Conservation (phyloP, 2,888 invertebrate genomes). For the Tipula helvola region DNA sequence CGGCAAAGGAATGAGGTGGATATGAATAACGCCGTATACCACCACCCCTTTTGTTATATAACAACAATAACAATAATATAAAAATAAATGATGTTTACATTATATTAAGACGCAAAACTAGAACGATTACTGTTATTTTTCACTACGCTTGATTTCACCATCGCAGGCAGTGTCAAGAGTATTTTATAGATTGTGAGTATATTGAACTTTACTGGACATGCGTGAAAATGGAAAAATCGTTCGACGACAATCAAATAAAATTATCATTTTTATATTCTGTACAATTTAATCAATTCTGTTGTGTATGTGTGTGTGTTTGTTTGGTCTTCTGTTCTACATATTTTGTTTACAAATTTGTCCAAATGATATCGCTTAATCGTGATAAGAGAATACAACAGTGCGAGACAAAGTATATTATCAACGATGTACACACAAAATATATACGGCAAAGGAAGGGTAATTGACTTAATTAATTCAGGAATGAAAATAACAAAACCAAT, state of each 20-base stretch:
- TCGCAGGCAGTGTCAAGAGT: neutral
- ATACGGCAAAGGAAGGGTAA: neutral
- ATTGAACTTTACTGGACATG: neutral
- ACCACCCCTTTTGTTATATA: neutral
- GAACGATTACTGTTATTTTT: neutral
- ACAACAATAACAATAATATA: neutral
- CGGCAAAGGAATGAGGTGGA: neutral
- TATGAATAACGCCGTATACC: neutral
- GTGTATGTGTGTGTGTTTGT: no score
- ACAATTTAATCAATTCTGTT: neutral
- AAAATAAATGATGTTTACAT: neutral
- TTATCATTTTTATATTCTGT: neutral
- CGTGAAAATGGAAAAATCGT: neutral
- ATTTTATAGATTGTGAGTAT: neutral
- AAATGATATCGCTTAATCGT: neutral
- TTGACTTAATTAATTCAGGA: constrained; percentile 4
- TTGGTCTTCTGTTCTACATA: neutral
- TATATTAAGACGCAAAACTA: neutral
- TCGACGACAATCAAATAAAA: neutral
- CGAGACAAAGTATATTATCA: neutral
- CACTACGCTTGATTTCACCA: neutral
- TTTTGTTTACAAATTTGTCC: neutral
- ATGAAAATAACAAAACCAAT: neutral
- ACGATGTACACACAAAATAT: no score
- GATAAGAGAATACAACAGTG: neutral